These are phyloP conservation scores for Drosophila paramelanica DNA, from an alignment of 2,888 invertebrate species.

Conservation along the genomic window DNA sequence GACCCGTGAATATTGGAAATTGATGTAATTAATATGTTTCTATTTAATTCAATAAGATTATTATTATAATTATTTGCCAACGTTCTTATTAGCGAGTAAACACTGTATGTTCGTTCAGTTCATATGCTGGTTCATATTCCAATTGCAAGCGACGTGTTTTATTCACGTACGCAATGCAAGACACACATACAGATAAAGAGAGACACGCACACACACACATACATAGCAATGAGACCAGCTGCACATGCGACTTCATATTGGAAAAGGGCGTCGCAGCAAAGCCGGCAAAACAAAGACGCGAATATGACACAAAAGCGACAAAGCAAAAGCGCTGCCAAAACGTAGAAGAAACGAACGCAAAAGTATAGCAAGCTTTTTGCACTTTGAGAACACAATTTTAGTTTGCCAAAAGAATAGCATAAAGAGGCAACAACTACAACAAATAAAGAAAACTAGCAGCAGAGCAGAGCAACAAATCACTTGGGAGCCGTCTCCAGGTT, in stretches of 20 bases:
- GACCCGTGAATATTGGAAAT: background rate
- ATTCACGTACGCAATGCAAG: slow-evolving; percentile 12
- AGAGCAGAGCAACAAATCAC: slow-evolving; percentile 10
- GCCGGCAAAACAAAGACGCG: slow-evolving; percentile 78
- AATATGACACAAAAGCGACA: slow-evolving; percentile 54
- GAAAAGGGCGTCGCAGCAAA: slow-evolving; percentile 66
- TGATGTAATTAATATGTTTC: background rate
- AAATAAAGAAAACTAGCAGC: slow-evolving; percentile 16
- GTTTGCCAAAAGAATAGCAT: slow-evolving; percentile 24
- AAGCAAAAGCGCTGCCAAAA: slow-evolving; percentile 43
- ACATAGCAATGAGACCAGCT: slow-evolving; percentile 41
- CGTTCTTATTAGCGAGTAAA: background rate
- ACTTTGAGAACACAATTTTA: slow-evolving; percentile 18
- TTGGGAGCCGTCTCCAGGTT: slow-evolving; percentile 48
- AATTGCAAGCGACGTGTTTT: slow-evolving; percentile 18
- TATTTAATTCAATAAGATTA: background rate
- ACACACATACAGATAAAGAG: background rate
- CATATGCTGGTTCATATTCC: slow-evolving; percentile 7
- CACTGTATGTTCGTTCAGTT: background rate
- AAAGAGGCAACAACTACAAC: slow-evolving; percentile 13
- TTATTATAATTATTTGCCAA: no score
- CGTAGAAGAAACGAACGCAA: slow-evolving; percentile 20
- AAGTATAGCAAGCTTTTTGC: slow-evolving; percentile 18
- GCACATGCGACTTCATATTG: slow-evolving; percentile 61
- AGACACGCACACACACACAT: background rate